phyloP scores from a whole-genome alignment of 2,797 vertebrate genomes.

The Mus caroli region DNA sequence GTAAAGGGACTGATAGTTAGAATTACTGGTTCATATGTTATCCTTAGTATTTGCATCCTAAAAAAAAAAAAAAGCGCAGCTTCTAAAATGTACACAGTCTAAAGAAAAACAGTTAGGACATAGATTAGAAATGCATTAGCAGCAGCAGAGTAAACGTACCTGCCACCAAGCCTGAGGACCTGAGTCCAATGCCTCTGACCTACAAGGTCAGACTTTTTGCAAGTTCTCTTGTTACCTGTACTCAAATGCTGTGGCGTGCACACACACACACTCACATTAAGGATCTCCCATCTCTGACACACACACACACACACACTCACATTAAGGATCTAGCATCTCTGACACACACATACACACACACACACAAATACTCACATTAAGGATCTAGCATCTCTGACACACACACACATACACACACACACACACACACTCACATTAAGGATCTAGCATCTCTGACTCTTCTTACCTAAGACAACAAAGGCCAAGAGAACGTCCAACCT shows the following conservation, averaged over 20 bases:
- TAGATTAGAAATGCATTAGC: background rate
- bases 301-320: background rate
- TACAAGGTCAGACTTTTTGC: background rate
- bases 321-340: no score
- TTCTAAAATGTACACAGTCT: background rate
- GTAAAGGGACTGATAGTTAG: background rate
- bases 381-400: no score
- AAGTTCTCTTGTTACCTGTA: background rate
- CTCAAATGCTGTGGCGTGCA: background rate
- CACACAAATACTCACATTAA: background rate
- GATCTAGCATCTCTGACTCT: background rate
- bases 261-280: fast-evolving
- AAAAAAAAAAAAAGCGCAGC: background rate
- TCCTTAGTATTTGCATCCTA: background rate
- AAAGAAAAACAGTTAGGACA: conserved; percentile 28
- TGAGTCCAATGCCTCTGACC: background rate
- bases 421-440: background rate
- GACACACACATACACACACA: background rate
- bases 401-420: background rate
- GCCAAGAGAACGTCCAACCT: background rate
- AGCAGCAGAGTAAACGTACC: background rate
- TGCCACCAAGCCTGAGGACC: background rate
- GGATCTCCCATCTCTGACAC: no score
- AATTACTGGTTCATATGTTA: background rate
- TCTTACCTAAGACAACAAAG: background rate